Evolutionary conservation across 2,888 invertebrate genomes (phyloP).

Genomic region (Melanargia galathea): DNA sequence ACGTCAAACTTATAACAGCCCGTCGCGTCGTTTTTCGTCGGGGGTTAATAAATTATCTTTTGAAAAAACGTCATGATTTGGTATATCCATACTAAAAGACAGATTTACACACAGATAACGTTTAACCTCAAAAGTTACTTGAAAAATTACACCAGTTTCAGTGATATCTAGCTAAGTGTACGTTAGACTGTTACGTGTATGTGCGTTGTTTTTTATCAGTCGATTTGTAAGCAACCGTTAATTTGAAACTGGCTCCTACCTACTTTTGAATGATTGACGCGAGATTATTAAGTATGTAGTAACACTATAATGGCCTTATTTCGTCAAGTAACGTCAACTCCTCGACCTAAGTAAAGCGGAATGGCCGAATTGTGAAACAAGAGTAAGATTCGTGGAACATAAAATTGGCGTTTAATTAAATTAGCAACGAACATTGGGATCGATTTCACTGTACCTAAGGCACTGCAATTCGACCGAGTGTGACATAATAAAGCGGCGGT

Average conservation of each 20-base stretch:
- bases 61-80: no score
- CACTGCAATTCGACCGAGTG: constrained; percentile 27
- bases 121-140: no score
- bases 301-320: constrained; percentile 36
- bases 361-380: constrained; percentile 29
- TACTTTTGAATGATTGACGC: constrained; percentile 17
- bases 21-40: no score
- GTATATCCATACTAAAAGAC: no score
- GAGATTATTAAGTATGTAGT: constrained; percentile 22
- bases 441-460: constrained; percentile 38
- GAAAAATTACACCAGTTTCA: no score
- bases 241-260: constrained; percentile 9
- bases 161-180: no score
- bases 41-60: no score
- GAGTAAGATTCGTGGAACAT: constrained; percentile 5
- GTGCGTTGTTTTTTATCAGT: no score
- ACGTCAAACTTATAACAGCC: no score
- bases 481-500: constrained; percentile 37
- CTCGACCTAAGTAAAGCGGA: constrained; percentile 27
- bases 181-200: no score
- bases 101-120: no score
- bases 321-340: constrained; percentile 32
- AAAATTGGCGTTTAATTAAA: constrained; percentile 22
- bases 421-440: constrained; percentile 21
- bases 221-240: constrained; percentile 10